Evolutionary conservation across 2,113 vertebrate species (phyloP), one percentile per base, ranked within the genome.

Genomic region (Delphinapterus leucas): DNA sequence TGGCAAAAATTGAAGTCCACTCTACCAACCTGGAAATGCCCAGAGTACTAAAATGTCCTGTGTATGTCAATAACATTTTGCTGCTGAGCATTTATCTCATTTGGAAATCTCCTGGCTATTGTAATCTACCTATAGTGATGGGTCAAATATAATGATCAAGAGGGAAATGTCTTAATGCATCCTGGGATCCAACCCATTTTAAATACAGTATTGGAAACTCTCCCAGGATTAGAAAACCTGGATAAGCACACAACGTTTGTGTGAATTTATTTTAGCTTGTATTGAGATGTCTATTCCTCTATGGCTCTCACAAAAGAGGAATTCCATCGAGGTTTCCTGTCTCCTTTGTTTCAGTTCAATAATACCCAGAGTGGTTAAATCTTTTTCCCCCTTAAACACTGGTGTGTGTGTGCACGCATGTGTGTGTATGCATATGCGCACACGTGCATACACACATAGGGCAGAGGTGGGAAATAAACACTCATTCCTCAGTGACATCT

Each of bases 281-380:
- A 96, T 97, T 96, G 97, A 97, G 92, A 98, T 88, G 84, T 97
- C 96, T 47, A 47, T 47, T 47, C 44, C 44, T 47, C 44, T 67
- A 53, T 21, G 92, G 65, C 38, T 80, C 74, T 95, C 63, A 95
- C 74, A 92, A 96, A 97, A 92, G 26, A 63, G 76, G 33, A 97
- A 97, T 92, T 96, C 97, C 97, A 90, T 33, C 0, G 84, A 97
- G 98, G 49, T 91, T 96, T 97, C 76, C 92, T 95, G 83, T 96
- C 93, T 97, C 83, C 65, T 93, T 92, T 96, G 70, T 92, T 96
- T 96, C 53, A 87, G 63, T 95, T 90, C 97, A 93, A 3, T 96
- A 93, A 91, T 47, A 92, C 61, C 63, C 44, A 71, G 47, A 89
- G 60, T 71, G 63, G n/a, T 88, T 90, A 92, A 92, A 92, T 36